Evolutionary conservation across 2,888 invertebrate species (phyloP).

Genomic region (Noctuana brunneofusca): DNA sequence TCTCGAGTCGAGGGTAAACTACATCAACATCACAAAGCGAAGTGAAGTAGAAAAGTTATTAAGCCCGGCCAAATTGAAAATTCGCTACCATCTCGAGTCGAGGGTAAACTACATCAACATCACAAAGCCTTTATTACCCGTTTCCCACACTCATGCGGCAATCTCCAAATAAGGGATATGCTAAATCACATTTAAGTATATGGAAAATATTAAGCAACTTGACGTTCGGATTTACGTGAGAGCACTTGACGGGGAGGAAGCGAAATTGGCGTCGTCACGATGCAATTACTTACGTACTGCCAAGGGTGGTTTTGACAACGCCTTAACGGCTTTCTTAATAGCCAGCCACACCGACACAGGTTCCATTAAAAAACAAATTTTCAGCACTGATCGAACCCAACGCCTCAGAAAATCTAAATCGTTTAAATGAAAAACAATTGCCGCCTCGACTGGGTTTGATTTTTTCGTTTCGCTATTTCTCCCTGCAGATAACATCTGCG

Average conservation of each 20-base stretch:
- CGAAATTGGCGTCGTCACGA: constrained; percentile 56
- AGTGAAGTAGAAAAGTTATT: constrained; percentile 34
- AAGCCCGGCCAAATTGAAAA: constrained; percentile 32
- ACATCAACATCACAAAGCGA: constrained; percentile 30
- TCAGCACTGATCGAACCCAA: constrained; percentile 9
- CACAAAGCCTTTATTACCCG: constrained; percentile 32
- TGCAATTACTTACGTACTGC: constrained; percentile 57
- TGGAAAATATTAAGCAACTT: constrained; percentile 40
- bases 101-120: constrained; percentile 32
- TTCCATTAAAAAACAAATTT: constrained; percentile 31
- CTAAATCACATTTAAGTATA: constrained; percentile 33
- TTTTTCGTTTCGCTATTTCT: neutral
- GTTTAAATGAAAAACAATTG: constrained; percentile 44
- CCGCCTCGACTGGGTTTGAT: constrained; percentile 42
- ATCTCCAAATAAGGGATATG: constrained; percentile 29
- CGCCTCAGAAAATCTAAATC: constrained; percentile 21
- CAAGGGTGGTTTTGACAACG: constrained; percentile 53
- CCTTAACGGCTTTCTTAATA: constrained; percentile 31
- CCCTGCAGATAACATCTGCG: neutral
- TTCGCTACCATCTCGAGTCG: constrained; percentile 25
- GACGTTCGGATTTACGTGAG: constrained; percentile 48
- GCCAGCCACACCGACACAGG: constrained; percentile 11
- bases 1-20: constrained; percentile 27
- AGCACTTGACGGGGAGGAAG: constrained; percentile 41
- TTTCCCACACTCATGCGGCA: constrained; percentile 26